These are phyloP conservation scores for Ibidorhyncha struthersii DNA, from an alignment of 2,113 vertebrate species.

Conservation along the genomic window DNA sequence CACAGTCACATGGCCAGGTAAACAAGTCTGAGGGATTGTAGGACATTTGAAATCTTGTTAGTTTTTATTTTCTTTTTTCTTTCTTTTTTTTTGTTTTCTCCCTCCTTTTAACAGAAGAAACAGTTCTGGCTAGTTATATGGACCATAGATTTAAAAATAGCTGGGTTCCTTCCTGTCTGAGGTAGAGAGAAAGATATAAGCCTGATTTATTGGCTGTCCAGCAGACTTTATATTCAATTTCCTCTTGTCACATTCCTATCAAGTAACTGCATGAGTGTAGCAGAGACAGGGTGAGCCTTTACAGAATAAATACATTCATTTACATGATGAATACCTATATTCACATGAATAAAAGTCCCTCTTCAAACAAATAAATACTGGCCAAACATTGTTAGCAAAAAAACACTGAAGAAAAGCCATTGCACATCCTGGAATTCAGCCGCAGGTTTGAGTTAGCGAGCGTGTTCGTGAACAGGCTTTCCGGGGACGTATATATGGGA, in stretches of 20 bases:
- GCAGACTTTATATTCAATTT: slow-evolving; percentile 70
- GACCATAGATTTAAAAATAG: slow-evolving; percentile 62
- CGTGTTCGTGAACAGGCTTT: background rate
- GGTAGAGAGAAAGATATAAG: slow-evolving; percentile 70
- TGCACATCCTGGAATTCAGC: background rate
- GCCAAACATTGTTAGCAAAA: slow-evolving; percentile 26
- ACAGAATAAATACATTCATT: slow-evolving; percentile 66
- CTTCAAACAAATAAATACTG: slow-evolving; percentile 29
- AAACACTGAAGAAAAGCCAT: background rate
- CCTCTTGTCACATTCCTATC: slow-evolving; percentile 73
- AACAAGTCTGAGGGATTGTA: background rate
- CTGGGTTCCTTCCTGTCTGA: slow-evolving; percentile 69
- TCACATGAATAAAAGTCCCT: slow-evolving; percentile 35
- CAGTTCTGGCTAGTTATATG: background rate
- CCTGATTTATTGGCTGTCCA: slow-evolving; percentile 70
- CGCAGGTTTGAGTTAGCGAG: background rate
- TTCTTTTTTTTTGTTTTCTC: accelerated
- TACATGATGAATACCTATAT: slow-evolving; percentile 59
- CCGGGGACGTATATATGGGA: background rate
- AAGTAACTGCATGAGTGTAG: slow-evolving; percentile 57
- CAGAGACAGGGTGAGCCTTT: slow-evolving; percentile 40
- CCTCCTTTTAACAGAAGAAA: background rate
- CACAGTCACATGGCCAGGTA: background rate
- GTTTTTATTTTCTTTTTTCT: accelerated
- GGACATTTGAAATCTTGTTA: background rate